These are phyloP conservation scores for rat (Rattus norvegicus) DNA, from an alignment of 2,113 vertebrate species.

Conservation along the genomic window DNA sequence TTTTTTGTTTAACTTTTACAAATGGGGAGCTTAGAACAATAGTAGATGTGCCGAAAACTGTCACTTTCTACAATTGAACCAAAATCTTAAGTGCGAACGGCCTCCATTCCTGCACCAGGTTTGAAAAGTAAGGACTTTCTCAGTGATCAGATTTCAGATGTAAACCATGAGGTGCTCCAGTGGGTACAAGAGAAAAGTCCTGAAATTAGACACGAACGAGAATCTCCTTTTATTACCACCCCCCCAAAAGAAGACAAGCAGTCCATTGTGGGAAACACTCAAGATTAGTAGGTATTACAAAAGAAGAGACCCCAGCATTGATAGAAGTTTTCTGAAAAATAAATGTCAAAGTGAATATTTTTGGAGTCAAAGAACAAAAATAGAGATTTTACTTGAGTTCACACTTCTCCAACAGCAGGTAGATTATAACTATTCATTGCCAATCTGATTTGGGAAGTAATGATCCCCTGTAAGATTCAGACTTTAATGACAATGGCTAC, in stretches of 20 bases:
- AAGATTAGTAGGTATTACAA: constrained; percentile 12
- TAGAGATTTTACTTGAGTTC: not conserved
- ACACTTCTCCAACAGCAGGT: not conserved
- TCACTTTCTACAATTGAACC: constrained; percentile 32
- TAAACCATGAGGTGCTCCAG: constrained; percentile 63
- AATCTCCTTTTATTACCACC: not conserved
- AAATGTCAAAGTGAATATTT: constrained; percentile 21
- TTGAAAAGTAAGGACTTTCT: constrained; percentile 67
- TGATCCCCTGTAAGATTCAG: not conserved
- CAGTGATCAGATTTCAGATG: constrained; percentile 59
- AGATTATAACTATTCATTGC: not conserved
- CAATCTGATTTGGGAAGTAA: not conserved
- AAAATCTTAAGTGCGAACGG: constrained; percentile 68
- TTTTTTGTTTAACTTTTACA: constrained; percentile 73
- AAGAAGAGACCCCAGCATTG: constrained; percentile 22
- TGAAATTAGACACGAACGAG: not conserved
- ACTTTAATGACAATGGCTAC: too few relatives aligned
- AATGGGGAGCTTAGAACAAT: constrained; percentile 53
- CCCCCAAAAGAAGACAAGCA: constrained; percentile 55
- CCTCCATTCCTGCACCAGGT: constrained; percentile 63
- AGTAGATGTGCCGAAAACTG: constrained; percentile 67
- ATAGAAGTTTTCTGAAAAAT: not conserved
- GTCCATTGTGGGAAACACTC: constrained; percentile 49
- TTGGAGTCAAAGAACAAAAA: not conserved
- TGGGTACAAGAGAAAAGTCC: constrained; percentile 68